phyloP scores from a whole-genome alignment of 2,113 vertebrate species.

The Gobius niger region DNA sequence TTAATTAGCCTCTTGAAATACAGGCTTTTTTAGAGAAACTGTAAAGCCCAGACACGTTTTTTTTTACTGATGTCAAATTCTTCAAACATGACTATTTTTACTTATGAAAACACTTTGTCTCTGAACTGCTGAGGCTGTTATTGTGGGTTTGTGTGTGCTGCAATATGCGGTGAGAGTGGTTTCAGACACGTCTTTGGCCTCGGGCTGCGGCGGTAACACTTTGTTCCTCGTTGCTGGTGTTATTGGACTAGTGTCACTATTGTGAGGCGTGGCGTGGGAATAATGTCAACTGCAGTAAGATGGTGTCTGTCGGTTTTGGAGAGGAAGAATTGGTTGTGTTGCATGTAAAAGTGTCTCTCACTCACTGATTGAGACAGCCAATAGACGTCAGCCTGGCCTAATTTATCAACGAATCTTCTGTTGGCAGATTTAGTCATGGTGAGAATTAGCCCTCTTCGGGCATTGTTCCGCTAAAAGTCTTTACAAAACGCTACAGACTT shows the following conservation, averaged over 20 bases:
- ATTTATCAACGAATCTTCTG: constrained; percentile 44
- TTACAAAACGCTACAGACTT: constrained; percentile 44
- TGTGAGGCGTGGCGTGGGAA: constrained; percentile 29
- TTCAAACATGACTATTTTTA: constrained; percentile 22
- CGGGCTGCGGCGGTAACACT: constrained; percentile 17
- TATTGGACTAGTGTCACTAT: constrained; percentile 23
- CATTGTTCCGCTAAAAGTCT: constrained; percentile 37
- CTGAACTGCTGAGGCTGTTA: constrained; percentile 43
- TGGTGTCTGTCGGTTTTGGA: constrained; percentile 21
- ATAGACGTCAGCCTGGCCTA: constrained; percentile 36
- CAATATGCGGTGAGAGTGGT: constrained; percentile 23
- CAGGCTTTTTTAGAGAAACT: no score
- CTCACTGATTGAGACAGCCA: constrained; percentile 21
- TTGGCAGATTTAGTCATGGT: constrained; percentile 44
- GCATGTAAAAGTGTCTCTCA: constrained; percentile 38
- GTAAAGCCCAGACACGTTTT: neutral
- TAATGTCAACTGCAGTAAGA: constrained; percentile 26
- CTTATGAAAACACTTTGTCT: constrained; percentile 42
- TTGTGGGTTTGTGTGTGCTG: constrained; percentile 25
- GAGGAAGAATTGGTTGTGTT: constrained; percentile 41
- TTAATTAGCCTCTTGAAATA: no score
- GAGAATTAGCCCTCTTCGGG: constrained; percentile 51
- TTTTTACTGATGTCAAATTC: neutral
- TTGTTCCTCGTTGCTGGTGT: constrained; percentile 27
- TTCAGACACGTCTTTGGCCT: constrained; percentile 19